Base-by-base conservation (phyloP, 2,888 invertebrate species). In the Choreutis nemorana region DNA sequence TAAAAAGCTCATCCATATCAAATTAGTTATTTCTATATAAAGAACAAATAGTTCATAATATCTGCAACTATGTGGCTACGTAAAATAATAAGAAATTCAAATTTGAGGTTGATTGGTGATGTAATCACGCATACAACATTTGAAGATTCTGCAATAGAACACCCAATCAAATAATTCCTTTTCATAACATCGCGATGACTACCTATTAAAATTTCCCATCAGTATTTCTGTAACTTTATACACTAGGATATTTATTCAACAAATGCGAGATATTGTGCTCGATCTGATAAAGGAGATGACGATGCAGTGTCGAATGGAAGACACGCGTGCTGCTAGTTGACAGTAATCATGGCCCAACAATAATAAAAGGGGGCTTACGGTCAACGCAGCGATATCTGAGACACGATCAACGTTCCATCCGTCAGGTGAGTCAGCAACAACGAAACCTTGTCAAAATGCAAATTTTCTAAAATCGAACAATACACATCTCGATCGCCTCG, bases 371-470 rank as follows among this genome's bases (percentile, higher is more conserved):
- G 59, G 53, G 68, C 65, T 77, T 77, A 77, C 73, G 77, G 71
- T 78, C 77, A 77, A 66, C 77, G 77, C 72, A 48, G 47, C 54
- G 48, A 55, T 75, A 77, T 77, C 77, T 53, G 60, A 49, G 57
- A 68, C 70, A 68, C 63, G 65, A 78, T 77, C 77, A 45, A 54
- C 45, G 50, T 68, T 71, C 58, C 73, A 77, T 77, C 75, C 73
- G 77, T 78, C 77, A 73, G 59, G 59, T 78, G 78, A 78, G 64
- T 75, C 78, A 75, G 78, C 78, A 46, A 55, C 66, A 75, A 75
- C 77, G 63, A 72, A 73, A 70, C 66, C 72, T 67, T 68, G 59
- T 67, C 65, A 75, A 78, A 78, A 78, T 78, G 78, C 77, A 78
- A 77, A 77, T 78, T 77, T 71, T 71, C 48, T 42, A 73, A 71